Conservation (phyloP, 2,797 vertebrate species). For the Garrulus glandarius region DNA sequence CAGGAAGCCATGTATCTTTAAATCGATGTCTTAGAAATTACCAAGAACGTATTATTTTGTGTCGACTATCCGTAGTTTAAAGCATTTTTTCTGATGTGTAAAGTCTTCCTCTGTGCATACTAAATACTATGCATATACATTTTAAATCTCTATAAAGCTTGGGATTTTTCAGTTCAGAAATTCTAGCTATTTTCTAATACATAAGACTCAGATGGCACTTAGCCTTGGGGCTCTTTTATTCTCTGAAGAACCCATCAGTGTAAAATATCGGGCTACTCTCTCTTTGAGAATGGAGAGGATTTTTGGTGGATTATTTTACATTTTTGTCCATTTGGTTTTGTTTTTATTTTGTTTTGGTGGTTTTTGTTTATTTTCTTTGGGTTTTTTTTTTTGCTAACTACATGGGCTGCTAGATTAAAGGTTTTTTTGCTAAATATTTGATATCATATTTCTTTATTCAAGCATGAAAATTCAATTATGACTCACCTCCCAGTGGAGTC, state of each 20-base stretch:
- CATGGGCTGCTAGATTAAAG: not conserved
- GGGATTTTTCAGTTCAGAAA: not conserved
- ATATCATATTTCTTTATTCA: not conserved
- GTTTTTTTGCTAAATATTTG: not conserved
- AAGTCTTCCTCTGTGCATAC: not conserved
- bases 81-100: not conserved
- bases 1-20: not conserved
- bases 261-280: not conserved
- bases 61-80: not conserved
- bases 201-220: not conserved
- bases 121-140: not conserved
- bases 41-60: not conserved
- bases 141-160: not conserved
- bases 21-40: not conserved
- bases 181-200: not conserved
- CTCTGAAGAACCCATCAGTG: not conserved
- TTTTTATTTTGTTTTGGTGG: not conserved
- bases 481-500: conserved; percentile 6
- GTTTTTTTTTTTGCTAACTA: not conserved
- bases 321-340: not conserved
- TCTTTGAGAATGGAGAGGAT: not conserved
- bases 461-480: conserved; percentile 40
- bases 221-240: not conserved
- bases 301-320: not conserved
- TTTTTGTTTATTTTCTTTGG: not conserved